Evolutionary conservation across 2,113 vertebrate species (phyloP), one percentile per base, ranked within the genome.

Genomic region (Tursiops truncatus): DNA sequence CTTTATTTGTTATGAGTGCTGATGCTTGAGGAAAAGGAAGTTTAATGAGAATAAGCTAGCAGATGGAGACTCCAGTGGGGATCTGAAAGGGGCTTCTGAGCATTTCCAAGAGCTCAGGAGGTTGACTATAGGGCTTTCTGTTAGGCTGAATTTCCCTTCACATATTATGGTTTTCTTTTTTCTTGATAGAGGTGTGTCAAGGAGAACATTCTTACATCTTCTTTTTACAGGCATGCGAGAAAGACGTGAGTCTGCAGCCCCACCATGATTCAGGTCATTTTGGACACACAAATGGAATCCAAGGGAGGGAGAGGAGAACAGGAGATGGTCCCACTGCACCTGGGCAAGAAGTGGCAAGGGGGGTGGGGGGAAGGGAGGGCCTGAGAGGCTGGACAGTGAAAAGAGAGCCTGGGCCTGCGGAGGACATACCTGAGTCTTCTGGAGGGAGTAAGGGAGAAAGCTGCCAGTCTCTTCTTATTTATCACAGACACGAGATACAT

Each of bases 21-120:
- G 92, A 33, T 6, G n/a, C 80, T 81, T 23, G 31, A 76, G 83
- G 71, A 53, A 68, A 95, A 56, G 63, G 76, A 68, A 36, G 71
- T 92, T 73, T 83, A 93, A 71, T 36, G 81, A 88, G 81, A 31
- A n/a, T 2, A 26, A n/a, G 33, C 86, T 60, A 53, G 86, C 93
- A 93, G 93, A 85, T 70, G 86, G 89, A 83, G 86, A n/a, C 76
- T 33, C 81, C 63, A 8, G 70, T 25, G 58, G 76, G 81, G 85
- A 60, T 31, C 77, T 1, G 33, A 90, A 89, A 44, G 62, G 80
- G 85, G 76, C 70, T 62, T 80, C 93, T 9, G 70, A 68, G 90
- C 58, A 14, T 36, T 28, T 85, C 89, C 89, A 70, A 26, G 95
- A 79, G 33, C 80, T 86, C 41, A 3, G 58, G 60, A 11, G 47